These are phyloP conservation scores for Amphimallon solstitiale DNA, from an alignment of 2,888 invertebrate genomes.

Conservation along the genomic window DNA sequence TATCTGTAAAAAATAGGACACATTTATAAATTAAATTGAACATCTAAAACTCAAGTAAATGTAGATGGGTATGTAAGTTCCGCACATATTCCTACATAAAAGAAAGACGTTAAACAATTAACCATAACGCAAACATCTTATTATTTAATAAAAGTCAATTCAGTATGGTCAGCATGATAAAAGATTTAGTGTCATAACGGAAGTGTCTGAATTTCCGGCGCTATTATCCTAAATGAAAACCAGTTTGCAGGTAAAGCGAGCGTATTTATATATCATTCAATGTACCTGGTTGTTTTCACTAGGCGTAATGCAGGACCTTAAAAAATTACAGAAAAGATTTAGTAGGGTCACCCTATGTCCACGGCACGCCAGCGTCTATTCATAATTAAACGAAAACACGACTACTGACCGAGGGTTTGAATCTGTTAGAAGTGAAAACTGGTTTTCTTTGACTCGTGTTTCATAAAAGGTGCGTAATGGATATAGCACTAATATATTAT, in stretches of 20 bases:
- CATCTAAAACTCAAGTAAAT: too few relatives aligned
- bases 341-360: slow-evolving; percentile 25
- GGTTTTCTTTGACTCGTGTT: slow-evolving; percentile 33
- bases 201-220: slow-evolving; percentile 29
- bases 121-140: slow-evolving; percentile 38
- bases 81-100: too few relatives aligned
- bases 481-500: slow-evolving; percentile 28
- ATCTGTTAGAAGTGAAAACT: slow-evolving; percentile 24
- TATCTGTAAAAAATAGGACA: too few relatives aligned
- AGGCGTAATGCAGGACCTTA: slow-evolving; percentile 10
- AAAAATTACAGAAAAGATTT: slow-evolving; percentile 7
- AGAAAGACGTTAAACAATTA: slow-evolving; percentile 36
- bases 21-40: too few relatives aligned
- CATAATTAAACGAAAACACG: slow-evolving; percentile 21
- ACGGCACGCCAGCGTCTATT: slow-evolving; percentile 18
- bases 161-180: slow-evolving; percentile 38
- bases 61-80: too few relatives aligned
- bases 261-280: slow-evolving; percentile 29
- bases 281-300: slow-evolving; percentile 23
- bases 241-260: slow-evolving; percentile 33
- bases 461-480: slow-evolving; percentile 31
- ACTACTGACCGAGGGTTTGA: slow-evolving; percentile 31
- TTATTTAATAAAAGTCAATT: slow-evolving; percentile 40
- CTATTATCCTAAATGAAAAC: slow-evolving; percentile 12
- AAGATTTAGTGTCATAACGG: slow-evolving; percentile 34